A percentile compares a stretch with the other conserved stretches of the same genome.
phyloP scores from a whole-genome alignment of 2,113 vertebrate genomes.

The Phalacrocorax brasilianus region DNA sequence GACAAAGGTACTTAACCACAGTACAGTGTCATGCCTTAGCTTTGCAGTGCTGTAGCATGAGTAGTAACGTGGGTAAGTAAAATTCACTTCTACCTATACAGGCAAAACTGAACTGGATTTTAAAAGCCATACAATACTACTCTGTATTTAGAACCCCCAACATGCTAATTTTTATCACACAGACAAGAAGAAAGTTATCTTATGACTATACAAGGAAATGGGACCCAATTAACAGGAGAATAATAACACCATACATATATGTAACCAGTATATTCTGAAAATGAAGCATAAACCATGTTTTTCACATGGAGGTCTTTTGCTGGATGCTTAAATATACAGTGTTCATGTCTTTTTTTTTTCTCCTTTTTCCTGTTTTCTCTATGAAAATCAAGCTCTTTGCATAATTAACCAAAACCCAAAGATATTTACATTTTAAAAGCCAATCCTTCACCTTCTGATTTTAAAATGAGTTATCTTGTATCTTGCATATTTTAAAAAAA shows the following conservation, averaged over 20 bases:
- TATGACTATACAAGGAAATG: not conserved
- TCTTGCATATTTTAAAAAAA: constrained; percentile 49
- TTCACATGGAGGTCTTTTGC: not conserved
- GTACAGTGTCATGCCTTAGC: not conserved
- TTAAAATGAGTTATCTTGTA: constrained; percentile 2
- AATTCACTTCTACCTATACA: not conserved
- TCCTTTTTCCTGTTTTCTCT: not conserved
- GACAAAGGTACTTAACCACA: not conserved
- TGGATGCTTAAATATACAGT: not conserved
- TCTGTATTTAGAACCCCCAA: not conserved
- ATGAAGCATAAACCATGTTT: not conserved
- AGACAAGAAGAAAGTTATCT: constrained; percentile 20
- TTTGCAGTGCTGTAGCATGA: not conserved
- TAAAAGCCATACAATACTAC: not conserved
- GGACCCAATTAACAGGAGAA: not conserved
- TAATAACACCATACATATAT: not conserved
- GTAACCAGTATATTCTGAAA: not conserved
- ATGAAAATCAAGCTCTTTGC: constrained; percentile 31
- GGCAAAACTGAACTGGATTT: not conserved
- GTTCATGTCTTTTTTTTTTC: not conserved
- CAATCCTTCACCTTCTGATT: constrained; percentile 4
- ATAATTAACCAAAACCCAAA: not conserved
- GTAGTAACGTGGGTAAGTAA: not conserved
- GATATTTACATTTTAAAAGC: constrained; percentile 33
- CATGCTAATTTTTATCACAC: constrained; percentile 25